These are phyloP conservation scores for Tragopan temminckii DNA, from an alignment of 2,797 vertebrate genomes.

Conservation along the genomic window DNA sequence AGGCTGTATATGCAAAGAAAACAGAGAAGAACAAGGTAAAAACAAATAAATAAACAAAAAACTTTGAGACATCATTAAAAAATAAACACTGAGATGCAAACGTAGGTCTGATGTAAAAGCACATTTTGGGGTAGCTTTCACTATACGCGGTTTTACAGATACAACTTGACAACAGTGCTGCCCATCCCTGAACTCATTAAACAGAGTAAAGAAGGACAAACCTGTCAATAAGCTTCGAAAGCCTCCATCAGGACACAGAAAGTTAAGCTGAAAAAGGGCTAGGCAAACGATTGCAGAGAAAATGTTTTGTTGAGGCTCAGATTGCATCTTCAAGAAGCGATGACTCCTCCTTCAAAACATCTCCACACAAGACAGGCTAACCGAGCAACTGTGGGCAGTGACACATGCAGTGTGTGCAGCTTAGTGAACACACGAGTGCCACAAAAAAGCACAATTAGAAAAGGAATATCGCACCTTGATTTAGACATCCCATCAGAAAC, in stretches of 20 bases:
- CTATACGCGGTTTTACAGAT: neutral
- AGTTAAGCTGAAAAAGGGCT: neutral
- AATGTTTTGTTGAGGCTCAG: neutral
- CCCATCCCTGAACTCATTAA: neutral
- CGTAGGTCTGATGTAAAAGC: neutral
- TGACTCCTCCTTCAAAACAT: neutral
- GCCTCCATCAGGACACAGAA: neutral
- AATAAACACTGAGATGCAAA: neutral
- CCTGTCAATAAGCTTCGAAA: neutral
- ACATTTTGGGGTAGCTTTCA: neutral
- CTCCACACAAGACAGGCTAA: neutral
- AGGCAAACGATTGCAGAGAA: neutral
- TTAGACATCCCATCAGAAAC: neutral
- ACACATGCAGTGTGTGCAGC: neutral
- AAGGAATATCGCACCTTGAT: neutral
- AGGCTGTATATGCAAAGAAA: neutral
- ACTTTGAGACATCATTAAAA: neutral
- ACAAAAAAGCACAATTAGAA: neutral
- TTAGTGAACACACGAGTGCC: neutral
- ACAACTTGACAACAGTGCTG: neutral
- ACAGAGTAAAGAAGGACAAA: neutral
- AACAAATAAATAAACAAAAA: neutral
- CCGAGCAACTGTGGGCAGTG: neutral
- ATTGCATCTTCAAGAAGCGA: neutral
- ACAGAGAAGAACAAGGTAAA: neutral